phyloP scores from a whole-genome alignment of 2,797 vertebrate genomes.

The Telmatherina bonti region DNA sequence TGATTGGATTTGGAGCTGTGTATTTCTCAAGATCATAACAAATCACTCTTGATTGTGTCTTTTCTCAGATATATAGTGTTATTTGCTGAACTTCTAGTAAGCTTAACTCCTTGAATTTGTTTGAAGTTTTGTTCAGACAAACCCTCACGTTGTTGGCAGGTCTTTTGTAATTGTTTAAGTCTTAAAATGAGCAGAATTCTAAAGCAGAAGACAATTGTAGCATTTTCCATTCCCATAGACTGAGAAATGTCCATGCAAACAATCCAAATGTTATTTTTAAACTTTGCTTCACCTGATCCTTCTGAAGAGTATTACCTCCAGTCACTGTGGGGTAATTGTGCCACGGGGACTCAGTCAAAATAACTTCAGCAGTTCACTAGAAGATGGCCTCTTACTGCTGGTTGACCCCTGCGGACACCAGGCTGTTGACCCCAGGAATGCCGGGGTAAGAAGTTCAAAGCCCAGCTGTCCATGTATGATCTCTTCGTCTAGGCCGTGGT shows the following conservation, averaged over 20 bases:
- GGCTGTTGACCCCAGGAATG: slow-evolving; percentile 79
- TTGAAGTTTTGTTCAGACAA: slow-evolving; percentile 73
- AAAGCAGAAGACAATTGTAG: slow-evolving; percentile 52
- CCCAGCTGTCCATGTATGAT: slow-evolving; percentile 80
- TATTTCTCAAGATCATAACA: slow-evolving; percentile 80
- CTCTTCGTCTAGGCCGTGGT: slow-evolving; percentile 67
- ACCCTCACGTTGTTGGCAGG: slow-evolving; percentile 52
- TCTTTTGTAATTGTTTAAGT: slow-evolving; percentile 63
- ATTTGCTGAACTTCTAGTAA: slow-evolving; percentile 69
- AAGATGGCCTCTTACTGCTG: slow-evolving; percentile 77
- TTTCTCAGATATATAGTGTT: slow-evolving; percentile 73
- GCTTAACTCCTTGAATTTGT: slow-evolving; percentile 70
- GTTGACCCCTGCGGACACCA: slow-evolving; percentile 75
- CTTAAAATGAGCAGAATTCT: slow-evolving; percentile 56
- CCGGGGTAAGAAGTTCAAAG: slow-evolving; percentile 83
- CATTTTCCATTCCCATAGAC: slow-evolving; percentile 14
- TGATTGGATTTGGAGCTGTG: slow-evolving; percentile 81
- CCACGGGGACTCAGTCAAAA: slow-evolving; percentile 79
- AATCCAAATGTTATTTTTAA: slow-evolving; percentile 67
- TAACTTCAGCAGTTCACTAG: slow-evolving; percentile 72
- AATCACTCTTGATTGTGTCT: slow-evolving; percentile 79
- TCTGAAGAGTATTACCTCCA: slow-evolving; percentile 64
- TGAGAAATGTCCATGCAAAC: slow-evolving; percentile 31
- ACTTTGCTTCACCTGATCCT: slow-evolving; percentile 73
- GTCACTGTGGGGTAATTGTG: slow-evolving; percentile 66